Conservation (phyloP, 1,140 invertebrate species). For the Drosophila tsacasi region DNA sequence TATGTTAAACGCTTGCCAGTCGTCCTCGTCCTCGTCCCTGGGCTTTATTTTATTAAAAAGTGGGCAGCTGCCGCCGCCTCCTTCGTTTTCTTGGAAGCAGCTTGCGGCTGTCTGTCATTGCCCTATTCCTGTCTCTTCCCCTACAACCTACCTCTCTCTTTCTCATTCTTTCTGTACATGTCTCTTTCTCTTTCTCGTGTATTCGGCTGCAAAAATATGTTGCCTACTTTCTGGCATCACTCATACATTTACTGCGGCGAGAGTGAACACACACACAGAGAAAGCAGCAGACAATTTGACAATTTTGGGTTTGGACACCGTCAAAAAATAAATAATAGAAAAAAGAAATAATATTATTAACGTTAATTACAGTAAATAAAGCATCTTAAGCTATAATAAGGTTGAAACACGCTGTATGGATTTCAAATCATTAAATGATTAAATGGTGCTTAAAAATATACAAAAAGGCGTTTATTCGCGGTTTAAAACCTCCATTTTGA, state of each 20-base stretch:
- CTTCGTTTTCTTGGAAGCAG: conserved; percentile 55
- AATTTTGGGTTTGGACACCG: conserved; percentile 19
- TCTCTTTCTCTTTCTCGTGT: not conserved
- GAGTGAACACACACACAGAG: conserved; percentile 29
- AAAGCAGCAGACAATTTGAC: conserved; percentile 42
- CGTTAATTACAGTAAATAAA: no score
- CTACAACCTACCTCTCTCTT: not conserved
- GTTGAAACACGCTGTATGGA: no score
- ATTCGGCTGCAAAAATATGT: conserved; percentile 44
- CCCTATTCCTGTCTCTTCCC: conserved; percentile 30
- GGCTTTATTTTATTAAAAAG: conserved; percentile 75
- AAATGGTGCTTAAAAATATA: no score
- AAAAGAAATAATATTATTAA: no score
- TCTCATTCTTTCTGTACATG: not conserved
- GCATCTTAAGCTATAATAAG: no score
- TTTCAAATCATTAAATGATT: no score
- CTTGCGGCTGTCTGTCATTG: conserved; percentile 72
- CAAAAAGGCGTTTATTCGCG: no score
- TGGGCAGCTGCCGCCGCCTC: conserved; percentile 51
- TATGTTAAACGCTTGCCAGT: conserved; percentile 77
- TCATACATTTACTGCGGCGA: conserved; percentile 45
- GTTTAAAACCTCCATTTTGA: no score
- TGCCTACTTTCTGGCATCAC: conserved; percentile 66
- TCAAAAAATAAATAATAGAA: not conserved
- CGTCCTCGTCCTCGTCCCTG: conserved; percentile 22